A percentile compares a stretch with the other conserved stretches of the same genome.
Conservation (phyloP, 2,113 vertebrate species). For the Rhegmatorhina hoffmannsi region DNA sequence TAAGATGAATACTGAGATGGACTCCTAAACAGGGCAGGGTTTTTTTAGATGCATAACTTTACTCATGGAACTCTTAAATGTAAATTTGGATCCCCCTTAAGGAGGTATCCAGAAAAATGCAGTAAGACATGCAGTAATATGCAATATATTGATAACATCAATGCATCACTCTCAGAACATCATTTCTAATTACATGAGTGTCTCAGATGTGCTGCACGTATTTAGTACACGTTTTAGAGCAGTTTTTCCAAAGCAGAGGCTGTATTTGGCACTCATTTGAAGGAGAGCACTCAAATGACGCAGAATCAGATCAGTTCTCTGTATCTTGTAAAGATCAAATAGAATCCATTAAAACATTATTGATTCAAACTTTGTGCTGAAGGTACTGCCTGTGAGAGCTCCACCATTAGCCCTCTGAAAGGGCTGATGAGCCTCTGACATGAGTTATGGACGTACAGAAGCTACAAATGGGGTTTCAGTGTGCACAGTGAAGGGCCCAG, state of each 20-base stretch:
- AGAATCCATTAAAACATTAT: conserved; percentile 19
- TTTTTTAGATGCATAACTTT: neutral
- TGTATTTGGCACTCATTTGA: neutral
- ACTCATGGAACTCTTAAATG: neutral
- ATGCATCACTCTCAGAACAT: neutral
- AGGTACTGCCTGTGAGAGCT: neutral
- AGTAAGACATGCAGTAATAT: neutral
- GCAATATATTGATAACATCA: neutral
- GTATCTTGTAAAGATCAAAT: conserved; percentile 2
- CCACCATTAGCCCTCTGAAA: neutral
- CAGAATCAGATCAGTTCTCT: neutral
- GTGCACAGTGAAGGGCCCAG: neutral
- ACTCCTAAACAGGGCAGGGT: neutral
- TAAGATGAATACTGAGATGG: neutral
- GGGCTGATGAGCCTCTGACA: neutral
- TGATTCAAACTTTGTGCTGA: neutral
- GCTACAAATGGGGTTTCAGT: neutral
- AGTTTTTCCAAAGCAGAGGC: neutral
- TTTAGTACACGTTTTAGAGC: neutral
- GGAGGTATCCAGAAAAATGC: neutral
- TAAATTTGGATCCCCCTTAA: neutral
- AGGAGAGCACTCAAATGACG: neutral
- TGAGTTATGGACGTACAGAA: neutral
- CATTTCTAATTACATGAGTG: neutral
- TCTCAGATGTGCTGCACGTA: neutral